Base-by-base conservation (phyloP, 2,113 vertebrate genomes). In the Columbina picui region DNA sequence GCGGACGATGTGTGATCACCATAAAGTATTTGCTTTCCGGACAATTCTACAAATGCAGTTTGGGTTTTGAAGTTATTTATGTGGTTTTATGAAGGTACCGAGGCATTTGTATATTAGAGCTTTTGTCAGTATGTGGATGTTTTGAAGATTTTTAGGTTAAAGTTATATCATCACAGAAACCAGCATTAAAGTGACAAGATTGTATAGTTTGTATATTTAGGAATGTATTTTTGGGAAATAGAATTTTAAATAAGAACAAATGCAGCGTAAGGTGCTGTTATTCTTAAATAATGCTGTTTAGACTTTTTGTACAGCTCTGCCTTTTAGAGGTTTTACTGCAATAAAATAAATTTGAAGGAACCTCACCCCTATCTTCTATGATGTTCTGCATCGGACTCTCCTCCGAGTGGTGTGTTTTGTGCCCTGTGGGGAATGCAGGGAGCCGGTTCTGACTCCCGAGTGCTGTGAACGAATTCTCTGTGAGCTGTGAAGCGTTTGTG, bases 121-220 rank as follows among this genome's bases (percentile, higher is more conserved):
- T 96, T 97, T 79, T 90, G 90, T 96, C 78, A 90, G 96, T 96
- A 97, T 76, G 83, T 96, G 91, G 96, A 97, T 94, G 96, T 74
- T 92, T 89, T 86, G 95, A 78, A 90, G 89, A 95, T 93, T 95
- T 97, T 97, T 97, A 97, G 89, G 94, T 92, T 96, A 70, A 97
- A 96, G 90, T 97, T 96, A 38, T 95, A 90, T 97, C 97, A 94
- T 95, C 97, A 96, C 95, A 96, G 97, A 97, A 98, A 97, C 96
- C 98, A 98, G 98, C 98, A 98, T 98, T 98, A 96, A 97, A 97
- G 97, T 96, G 97, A 97, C 94, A 87, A 97, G 96, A 98, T 97
- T 98, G 98, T 98, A 98, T 98, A 98, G 98, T 98, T 98, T 98
- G 98, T 98, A 98, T 98, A 98, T 98, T 98, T 98, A 98, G 98